Evolutionary conservation across 2,113 vertebrate genomes (phyloP), one percentile per base, ranked within the genome.

Genomic region (Parus major): DNA sequence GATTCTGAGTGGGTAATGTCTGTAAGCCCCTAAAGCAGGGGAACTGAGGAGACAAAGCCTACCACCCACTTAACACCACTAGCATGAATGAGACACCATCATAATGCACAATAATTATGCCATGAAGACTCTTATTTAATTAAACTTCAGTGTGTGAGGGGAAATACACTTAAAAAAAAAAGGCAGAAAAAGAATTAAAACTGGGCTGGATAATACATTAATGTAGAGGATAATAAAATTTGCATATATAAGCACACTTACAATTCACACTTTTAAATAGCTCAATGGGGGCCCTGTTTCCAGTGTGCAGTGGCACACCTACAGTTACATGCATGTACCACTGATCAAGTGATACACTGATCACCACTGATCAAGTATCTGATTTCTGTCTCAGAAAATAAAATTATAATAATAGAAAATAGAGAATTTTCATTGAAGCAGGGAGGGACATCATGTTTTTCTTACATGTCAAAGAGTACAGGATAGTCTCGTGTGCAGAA

Each of bases 71-170:
- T 82, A 88, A 81, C 44, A 81, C 39, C 0, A 0, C 59, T 85
- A 47, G 23, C 79, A 44, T 23, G 72, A 91, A 53, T 0, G 41
- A 66, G 63, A 19, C 78, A 15, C 44, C 91, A 15, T 61, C 64
- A 46, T 52, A 90, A 71, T 81, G 77, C 91, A 61, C 59, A 81
- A 27, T 93, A 97, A 96, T 97, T 90, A 94, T 33, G 75, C 39
- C 84, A 96, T 96, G 47, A 53, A 97, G 95, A 73, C 46, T 71
- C 70, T 85, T 81, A 83, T 69, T 96, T 97, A 97, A 97, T 97
- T 97, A 97, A 96, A 93, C 82, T 91, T 95, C 56, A 75, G 42
- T 57, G 44, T 95, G 56, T 85, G 49, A 93, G 29, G 21, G 77
- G 36, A 63, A 93, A 93, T 93, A 96, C 23, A 95, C 92, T 93